phyloP scores from a whole-genome alignment of 2,797 vertebrate species.

The Threskiornis aethiopicus region DNA sequence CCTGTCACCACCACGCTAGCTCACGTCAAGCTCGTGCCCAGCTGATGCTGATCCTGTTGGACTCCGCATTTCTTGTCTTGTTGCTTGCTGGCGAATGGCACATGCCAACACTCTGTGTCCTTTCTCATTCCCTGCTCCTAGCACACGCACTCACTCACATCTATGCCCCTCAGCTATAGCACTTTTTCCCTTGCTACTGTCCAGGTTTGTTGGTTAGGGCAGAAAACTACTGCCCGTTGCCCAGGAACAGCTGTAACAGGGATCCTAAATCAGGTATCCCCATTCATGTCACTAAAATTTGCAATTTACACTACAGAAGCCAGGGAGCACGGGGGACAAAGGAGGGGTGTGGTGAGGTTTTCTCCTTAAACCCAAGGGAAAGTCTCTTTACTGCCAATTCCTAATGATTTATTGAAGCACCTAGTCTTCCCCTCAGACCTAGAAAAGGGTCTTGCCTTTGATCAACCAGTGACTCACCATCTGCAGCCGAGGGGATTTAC shows the following conservation, averaged over 20 bases:
- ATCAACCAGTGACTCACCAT: constrained; percentile 61
- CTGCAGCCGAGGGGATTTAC: constrained; percentile 45
- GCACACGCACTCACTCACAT: background rate
- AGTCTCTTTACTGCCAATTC: background rate
- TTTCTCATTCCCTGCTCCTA: background rate
- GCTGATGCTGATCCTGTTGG: background rate
- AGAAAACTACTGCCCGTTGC: background rate
- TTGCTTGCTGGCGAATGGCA: background rate
- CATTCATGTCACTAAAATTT: background rate
- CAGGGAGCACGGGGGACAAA: background rate
- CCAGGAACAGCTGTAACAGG: background rate
- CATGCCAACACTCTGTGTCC: background rate
- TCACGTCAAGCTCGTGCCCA: background rate
- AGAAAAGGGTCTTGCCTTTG: constrained; percentile 48
- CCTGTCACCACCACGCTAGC: background rate
- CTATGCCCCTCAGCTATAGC: background rate
- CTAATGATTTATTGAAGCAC: constrained; percentile 20
- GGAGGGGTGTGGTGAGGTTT: background rate
- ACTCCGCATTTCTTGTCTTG: fast-evolving
- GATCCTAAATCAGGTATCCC: background rate
- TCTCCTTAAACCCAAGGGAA: background rate
- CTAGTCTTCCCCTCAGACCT: background rate
- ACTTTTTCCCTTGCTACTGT: background rate
- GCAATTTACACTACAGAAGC: background rate
- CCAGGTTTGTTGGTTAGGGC: background rate